phyloP scores from a whole-genome alignment of 2,797 vertebrate species.

The Loris lydekkerianus region DNA sequence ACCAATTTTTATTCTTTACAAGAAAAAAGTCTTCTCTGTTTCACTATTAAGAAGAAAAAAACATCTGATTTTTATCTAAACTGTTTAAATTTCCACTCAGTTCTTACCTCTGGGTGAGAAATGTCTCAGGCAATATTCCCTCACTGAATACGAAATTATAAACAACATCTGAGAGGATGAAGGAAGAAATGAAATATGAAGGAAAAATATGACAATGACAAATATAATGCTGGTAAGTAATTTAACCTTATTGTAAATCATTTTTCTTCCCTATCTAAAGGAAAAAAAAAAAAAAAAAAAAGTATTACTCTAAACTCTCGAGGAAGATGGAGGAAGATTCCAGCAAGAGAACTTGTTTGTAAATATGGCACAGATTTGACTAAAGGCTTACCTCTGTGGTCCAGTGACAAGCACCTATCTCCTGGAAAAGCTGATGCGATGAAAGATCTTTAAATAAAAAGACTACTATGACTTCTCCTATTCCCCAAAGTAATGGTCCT shows the following conservation, averaged over 20 bases:
- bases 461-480: slow-evolving; percentile 28
- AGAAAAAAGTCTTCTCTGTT: slow-evolving; percentile 37
- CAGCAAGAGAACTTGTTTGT: slow-evolving; percentile 64
- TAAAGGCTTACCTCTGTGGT: slow-evolving; percentile 38
- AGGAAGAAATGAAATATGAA: slow-evolving; percentile 70
- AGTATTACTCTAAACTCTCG: slow-evolving; percentile 64
- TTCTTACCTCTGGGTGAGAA: slow-evolving; percentile 67
- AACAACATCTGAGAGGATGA: slow-evolving; percentile 69
- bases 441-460: slow-evolving; percentile 61
- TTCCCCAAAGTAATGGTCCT: not conserved
- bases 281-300: not conserved
- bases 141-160: slow-evolving; percentile 76
- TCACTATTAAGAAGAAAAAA: slow-evolving; percentile 32
- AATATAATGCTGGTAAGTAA: slow-evolving; percentile 81
- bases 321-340: slow-evolving; percentile 63
- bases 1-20: not conserved
- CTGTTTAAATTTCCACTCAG: slow-evolving; percentile 53
- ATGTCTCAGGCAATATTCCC: slow-evolving; percentile 62
- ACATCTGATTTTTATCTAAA: slow-evolving; percentile 59
- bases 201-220: slow-evolving; percentile 81
- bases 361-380: slow-evolving; percentile 46
- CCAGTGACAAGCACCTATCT: slow-evolving; percentile 50
- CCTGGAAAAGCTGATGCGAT: not conserved
- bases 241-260: slow-evolving; percentile 80
- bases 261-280: slow-evolving; percentile 74